phyloP scores from a whole-genome alignment of 2,888 invertebrate species.

The Encarsia formosa region DNA sequence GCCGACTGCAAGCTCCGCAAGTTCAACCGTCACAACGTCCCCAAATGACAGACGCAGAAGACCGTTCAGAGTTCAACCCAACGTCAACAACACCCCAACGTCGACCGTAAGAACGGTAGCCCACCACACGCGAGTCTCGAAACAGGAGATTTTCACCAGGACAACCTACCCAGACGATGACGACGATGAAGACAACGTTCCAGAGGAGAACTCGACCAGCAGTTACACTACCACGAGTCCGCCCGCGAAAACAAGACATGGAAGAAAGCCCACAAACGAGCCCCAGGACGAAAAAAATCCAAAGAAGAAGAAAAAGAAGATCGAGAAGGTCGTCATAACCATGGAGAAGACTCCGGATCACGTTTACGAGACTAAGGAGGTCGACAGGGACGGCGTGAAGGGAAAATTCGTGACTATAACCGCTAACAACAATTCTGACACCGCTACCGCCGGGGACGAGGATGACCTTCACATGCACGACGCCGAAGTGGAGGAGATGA shows the following conservation, averaged over 20 bases:
- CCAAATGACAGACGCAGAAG: conserved; percentile 17
- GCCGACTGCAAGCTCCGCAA: conserved; percentile 1
- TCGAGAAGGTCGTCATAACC: conserved; percentile 33
- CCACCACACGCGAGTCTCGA: conserved; percentile 37
- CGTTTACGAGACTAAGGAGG: conserved; percentile 34
- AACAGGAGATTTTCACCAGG: conserved; percentile 37
- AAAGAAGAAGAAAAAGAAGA: conserved; percentile 26
- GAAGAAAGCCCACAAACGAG: conserved; percentile 8
- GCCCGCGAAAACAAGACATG: conserved; percentile 3
- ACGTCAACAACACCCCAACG: conserved; percentile 3
- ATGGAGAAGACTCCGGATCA: conserved; percentile 37
- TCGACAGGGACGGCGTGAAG: conserved; percentile 35
- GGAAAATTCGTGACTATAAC: conserved; percentile 33
- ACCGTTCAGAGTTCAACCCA: conserved; percentile 2
- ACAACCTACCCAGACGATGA: conserved; percentile 31
- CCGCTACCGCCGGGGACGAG: too few relatives aligned
- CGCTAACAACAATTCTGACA: conserved; percentile 31
- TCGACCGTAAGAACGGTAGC: conserved; percentile 33
- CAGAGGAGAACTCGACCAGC: not conserved
- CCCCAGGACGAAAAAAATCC: conserved; percentile 6
- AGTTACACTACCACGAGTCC: not conserved
- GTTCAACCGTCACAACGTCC: conserved; percentile 10
- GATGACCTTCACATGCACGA: not conserved
- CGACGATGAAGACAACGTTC: conserved; percentile 10
- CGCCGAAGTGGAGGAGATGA: conserved; percentile 25